Base-by-base conservation (phyloP, 2,113 vertebrate genomes). In the Toxostoma redivivum region DNA sequence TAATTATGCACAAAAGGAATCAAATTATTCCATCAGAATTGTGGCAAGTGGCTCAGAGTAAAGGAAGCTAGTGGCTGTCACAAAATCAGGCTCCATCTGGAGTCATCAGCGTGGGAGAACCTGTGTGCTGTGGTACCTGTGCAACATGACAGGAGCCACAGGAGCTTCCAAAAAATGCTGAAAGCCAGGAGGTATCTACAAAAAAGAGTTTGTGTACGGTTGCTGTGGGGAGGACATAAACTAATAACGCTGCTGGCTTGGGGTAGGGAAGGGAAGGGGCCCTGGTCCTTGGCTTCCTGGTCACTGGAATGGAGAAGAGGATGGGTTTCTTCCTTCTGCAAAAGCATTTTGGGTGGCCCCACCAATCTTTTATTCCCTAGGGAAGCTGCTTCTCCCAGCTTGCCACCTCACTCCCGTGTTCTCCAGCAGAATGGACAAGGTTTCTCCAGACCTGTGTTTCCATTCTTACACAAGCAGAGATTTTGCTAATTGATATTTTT, bases 311-410 rank as follows among this genome's bases (percentile, higher is more conserved):
- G 30, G 37, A 66, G 25, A 69, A 80, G 58, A 30, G 28, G 21
- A 51, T 42, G 24, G 14, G 14, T 53, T 79, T 23, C 11, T 69
- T 88, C 30, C 35, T 71, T 84, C 48, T 74, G 16, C 21, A 62
- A 8, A 66, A 42, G 8, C 9, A 10, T 51, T 90, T 57, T 27
- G 54, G 45, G 30, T 61, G 47, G 16, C 17, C 18, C n/a, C 35
- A 42, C 2, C 2, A 9, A 18, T 18, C 28, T 13, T 16, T 37
- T 0, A 1, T 21, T 69, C 33, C 19, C 33, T 4, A 7, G 1
- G 1, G 44, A 65, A 70, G 23, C 17, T 44, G 25, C 40, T 86
- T 86, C 18, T 51, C 72, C n/a, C 47, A 51, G 27, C 27, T n/a
- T 70, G 27, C 8, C 23, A 30, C n/a, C 27, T 54, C 56, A 35